Conservation (phyloP, 2,113 vertebrate species). For the Morone chrysops region DNA sequence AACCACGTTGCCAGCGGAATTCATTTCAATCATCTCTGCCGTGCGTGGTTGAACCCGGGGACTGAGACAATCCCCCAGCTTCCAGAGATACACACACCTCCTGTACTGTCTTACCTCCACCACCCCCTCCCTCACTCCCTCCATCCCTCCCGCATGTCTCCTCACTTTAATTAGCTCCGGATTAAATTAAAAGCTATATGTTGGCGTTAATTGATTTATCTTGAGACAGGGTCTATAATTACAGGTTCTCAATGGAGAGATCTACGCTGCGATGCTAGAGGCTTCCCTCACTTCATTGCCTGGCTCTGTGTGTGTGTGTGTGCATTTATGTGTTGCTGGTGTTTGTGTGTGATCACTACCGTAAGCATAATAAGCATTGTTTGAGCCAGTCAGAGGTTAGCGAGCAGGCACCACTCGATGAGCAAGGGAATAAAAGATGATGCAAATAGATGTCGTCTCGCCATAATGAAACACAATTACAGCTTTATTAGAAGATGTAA, state of each 20-base stretch:
- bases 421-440: constrained; percentile 77
- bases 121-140: constrained; percentile 2
- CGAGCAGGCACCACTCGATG: constrained; percentile 58
- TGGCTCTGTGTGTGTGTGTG: constrained; percentile 34
- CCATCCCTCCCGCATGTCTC: constrained; percentile 46
- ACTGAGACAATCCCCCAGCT: constrained; percentile 61
- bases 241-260: constrained; percentile 84
- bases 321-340: constrained; percentile 19
- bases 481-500: constrained; percentile 83
- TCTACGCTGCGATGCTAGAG: constrained; percentile 63
- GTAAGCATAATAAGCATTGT: constrained; percentile 76
- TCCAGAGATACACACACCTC: constrained; percentile 51
- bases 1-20: constrained; percentile 61
- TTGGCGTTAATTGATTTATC: constrained; percentile 86
- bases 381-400: constrained; percentile 78
- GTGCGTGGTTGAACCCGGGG: constrained; percentile 44
- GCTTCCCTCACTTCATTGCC: constrained; percentile 66
- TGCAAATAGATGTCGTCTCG: constrained; percentile 75
- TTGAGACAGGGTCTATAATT: constrained; percentile 84
- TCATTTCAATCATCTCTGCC: constrained; percentile 74
- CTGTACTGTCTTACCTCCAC: constrained; percentile 51
- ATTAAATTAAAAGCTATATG: constrained; percentile 87
- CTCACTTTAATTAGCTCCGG: constrained; percentile 83
- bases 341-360: constrained; percentile 65
- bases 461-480: constrained; percentile 83